phyloP scores from a whole-genome alignment of 2,113 vertebrate genomes.

The Ursus arctos region DNA sequence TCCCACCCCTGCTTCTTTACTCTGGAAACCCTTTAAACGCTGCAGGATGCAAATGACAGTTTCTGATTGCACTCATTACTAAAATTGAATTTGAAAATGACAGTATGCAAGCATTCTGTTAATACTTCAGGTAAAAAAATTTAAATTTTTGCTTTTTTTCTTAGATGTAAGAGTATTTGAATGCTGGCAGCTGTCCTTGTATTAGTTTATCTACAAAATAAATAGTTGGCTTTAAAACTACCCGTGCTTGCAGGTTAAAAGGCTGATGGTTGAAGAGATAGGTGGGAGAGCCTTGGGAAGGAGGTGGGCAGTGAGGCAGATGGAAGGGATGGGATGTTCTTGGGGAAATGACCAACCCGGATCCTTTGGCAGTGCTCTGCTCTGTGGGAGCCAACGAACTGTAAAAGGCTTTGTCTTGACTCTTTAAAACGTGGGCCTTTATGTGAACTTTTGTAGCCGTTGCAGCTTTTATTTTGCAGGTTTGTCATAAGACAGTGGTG shows the following conservation, averaged over 20 bases:
- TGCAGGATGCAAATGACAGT: background rate
- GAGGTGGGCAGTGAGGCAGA: background rate
- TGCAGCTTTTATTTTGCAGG: background rate
- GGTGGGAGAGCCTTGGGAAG: background rate
- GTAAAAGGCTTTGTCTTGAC: background rate
- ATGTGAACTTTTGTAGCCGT: background rate
- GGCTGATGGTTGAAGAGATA: background rate
- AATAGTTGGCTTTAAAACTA: background rate
- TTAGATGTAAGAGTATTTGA: background rate
- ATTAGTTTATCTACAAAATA: background rate
- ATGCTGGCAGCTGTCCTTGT: background rate
- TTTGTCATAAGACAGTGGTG: background rate
- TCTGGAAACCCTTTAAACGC: background rate
- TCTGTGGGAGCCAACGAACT: background rate
- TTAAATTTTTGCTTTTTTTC: background rate
- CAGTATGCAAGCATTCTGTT: background rate
- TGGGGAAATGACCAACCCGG: background rate
- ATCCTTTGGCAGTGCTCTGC: background rate
- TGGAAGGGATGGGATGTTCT: background rate
- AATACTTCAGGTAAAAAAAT: background rate
- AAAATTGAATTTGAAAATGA: slow-evolving; percentile 12
- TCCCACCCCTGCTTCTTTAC: background rate
- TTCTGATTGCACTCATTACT: background rate
- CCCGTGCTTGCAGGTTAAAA: background rate
- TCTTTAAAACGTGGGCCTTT: background rate